Percentiles rank a stretch among this genome's conserved stretches.
Conservation (phyloP, 53 echinoderm and acorn worm species). For the Mesocentrotus franciscanus region DNA sequence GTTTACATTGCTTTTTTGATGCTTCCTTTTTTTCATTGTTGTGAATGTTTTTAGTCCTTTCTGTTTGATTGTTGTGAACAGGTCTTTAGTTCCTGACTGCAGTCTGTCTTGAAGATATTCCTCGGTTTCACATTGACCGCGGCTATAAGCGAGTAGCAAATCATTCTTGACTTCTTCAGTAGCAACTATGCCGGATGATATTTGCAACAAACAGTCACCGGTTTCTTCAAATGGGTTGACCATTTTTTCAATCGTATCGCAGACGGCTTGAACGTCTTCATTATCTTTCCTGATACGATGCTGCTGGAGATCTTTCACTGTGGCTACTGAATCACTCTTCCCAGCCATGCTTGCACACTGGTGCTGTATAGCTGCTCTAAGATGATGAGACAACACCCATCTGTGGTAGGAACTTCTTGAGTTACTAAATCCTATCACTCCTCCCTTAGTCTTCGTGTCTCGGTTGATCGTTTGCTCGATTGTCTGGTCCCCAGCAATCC, state of each 20-base stretch:
- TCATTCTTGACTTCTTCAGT: background rate
- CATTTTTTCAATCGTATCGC: background rate
- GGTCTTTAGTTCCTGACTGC: background rate
- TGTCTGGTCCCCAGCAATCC: slow-evolving; percentile 70
- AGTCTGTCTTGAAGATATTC: background rate
- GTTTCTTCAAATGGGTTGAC: background rate
- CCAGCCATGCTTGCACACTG: slow-evolving; percentile 80
- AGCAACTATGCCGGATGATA: background rate
- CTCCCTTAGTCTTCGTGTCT: slow-evolving; percentile 75
- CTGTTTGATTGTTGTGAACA: background rate
- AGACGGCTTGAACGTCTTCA: background rate
- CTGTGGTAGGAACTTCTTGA: slow-evolving; percentile 65
- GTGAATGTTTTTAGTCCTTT: background rate
- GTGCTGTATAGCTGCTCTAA: slow-evolving; percentile 70
- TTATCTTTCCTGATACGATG: slow-evolving; percentile 35
- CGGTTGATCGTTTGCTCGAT: slow-evolving; percentile 73
- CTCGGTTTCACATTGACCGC: background rate
- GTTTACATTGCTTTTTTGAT: no score
- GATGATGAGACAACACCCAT: slow-evolving; percentile 73
- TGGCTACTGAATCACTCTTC: slow-evolving; percentile 33
- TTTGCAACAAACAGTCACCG: background rate
- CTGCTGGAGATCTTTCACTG: slow-evolving; percentile 35
- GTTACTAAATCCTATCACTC: slow-evolving; percentile 69
- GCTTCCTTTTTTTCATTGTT: no score
- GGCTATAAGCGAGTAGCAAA: background rate